Evolutionary conservation across 2,888 invertebrate species (phyloP).

Genomic region (Octodonta nipae): DNA sequence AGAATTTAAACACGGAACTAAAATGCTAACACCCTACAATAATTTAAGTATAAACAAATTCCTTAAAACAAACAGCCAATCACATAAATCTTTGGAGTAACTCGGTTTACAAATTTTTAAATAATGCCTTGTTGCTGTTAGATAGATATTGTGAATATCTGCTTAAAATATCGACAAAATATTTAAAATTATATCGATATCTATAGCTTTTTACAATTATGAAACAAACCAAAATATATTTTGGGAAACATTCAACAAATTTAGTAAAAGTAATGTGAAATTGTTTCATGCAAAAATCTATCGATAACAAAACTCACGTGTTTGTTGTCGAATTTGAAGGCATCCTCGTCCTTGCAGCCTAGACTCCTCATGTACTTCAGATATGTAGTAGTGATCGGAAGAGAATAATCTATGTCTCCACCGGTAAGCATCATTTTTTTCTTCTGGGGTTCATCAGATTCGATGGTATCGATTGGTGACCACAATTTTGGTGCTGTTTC

Average conservation of each 20-base stretch:
- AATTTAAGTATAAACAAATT: no score
- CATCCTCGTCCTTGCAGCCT: constrained; percentile 49
- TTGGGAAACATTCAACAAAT: constrained; percentile 1
- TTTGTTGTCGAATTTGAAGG: constrained; percentile 43
- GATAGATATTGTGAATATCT: no score
- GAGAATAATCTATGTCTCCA: constrained; percentile 59
- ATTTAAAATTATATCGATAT: no score
- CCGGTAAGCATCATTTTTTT: constrained; percentile 31
- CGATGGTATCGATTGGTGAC: constrained; percentile 40
- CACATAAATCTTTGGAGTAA: no score
- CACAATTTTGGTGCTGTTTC: constrained; percentile 43
- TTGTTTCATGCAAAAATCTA: constrained; percentile 30
- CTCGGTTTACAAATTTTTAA: no score
- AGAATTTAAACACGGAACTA: no score
- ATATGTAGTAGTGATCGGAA: constrained; percentile 82
- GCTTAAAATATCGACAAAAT: no score
- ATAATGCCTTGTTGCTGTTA: no score
- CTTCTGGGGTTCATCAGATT: constrained; percentile 27
- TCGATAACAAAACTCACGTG: constrained; percentile 42
- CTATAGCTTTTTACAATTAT: no score
- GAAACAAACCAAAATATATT: not conserved
- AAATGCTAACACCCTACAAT: no score
- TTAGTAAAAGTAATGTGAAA: constrained; percentile 31
- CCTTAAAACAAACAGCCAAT: no score
- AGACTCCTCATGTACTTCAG: constrained; percentile 70